These are phyloP conservation scores for Eilema sororculum DNA, from an alignment of 2,888 invertebrate genomes.

Conservation along the genomic window DNA sequence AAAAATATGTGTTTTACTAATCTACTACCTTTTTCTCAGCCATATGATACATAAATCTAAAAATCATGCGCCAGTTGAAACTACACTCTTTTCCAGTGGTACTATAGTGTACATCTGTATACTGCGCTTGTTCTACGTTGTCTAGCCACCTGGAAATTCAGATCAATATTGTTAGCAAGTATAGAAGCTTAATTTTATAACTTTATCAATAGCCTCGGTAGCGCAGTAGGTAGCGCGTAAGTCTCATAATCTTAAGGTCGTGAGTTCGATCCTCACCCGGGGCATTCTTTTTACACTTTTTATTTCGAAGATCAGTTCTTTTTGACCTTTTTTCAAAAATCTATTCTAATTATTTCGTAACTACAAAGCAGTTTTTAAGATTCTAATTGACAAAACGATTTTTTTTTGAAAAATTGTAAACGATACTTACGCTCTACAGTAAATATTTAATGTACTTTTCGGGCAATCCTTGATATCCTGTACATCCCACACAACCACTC, in stretches of 20 bases:
- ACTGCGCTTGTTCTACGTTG: constrained; percentile 89
- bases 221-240: constrained; percentile 96
- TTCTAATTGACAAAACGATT: too few species aligned
- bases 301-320: too few species aligned
- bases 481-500: constrained; percentile 90
- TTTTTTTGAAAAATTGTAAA: too few species aligned
- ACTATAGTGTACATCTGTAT: constrained; percentile 94
- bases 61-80: constrained; percentile 97
- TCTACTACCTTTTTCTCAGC: constrained; percentile 89
- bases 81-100: constrained; percentile 92
- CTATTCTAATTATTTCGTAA: too few species aligned
- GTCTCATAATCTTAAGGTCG: constrained; percentile 97
- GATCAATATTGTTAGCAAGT: not conserved
- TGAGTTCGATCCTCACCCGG: constrained; percentile 59
- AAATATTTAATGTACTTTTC: constrained; percentile 92
- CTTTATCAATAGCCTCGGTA: constrained; percentile 88
- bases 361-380: too few species aligned
- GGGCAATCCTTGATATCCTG: constrained; percentile 85
- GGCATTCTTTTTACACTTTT: constrained; percentile 23
- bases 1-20: not conserved
- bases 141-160: constrained; percentile 88
- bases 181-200: not conserved
- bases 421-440: constrained; percentile 89
- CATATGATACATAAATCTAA: constrained; percentile 91
- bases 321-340: too few species aligned